Evolutionary conservation across 64 coral and sea anemone species (phyloP).

Genomic region (Stichodactyla mertensii): DNA sequence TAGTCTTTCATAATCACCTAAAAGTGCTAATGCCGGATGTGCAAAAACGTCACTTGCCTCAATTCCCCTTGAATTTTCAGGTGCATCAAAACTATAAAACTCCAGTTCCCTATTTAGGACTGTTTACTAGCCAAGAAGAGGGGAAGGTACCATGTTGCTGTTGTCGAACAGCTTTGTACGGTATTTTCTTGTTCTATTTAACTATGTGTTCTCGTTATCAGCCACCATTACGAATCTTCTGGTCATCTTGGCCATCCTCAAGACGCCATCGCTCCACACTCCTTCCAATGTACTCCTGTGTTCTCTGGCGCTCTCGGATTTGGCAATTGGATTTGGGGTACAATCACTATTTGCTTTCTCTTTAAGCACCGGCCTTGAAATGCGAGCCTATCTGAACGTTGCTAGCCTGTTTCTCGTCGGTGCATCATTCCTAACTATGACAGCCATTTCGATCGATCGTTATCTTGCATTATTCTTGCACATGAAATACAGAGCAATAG

Average conservation of each 20-base stretch:
- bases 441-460: neutral
- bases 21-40: too few relatives aligned
- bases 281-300: neutral
- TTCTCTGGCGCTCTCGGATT: conserved; percentile 1
- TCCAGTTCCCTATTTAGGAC: too few relatives aligned
- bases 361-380: neutral
- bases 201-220: neutral
- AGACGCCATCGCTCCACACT: neutral
- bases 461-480: neutral
- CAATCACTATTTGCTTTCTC: neutral
- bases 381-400: neutral
- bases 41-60: too few relatives aligned
- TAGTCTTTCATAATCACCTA: too few relatives aligned
- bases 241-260: neutral
- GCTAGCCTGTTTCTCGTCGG: neutral
- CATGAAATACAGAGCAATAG: neutral
- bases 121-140: too few relatives aligned
- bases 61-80: too few relatives aligned
- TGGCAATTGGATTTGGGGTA: neutral
- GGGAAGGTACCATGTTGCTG: too few relatives aligned
- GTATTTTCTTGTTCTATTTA: neutral
- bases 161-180: neutral
- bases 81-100: too few relatives aligned
- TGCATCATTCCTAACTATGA: neutral
- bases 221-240: conserved; percentile 1